These are phyloP conservation scores for Bilobella aurantiaca DNA, from an alignment of 1,140 invertebrate species.

Conservation along the genomic window DNA sequence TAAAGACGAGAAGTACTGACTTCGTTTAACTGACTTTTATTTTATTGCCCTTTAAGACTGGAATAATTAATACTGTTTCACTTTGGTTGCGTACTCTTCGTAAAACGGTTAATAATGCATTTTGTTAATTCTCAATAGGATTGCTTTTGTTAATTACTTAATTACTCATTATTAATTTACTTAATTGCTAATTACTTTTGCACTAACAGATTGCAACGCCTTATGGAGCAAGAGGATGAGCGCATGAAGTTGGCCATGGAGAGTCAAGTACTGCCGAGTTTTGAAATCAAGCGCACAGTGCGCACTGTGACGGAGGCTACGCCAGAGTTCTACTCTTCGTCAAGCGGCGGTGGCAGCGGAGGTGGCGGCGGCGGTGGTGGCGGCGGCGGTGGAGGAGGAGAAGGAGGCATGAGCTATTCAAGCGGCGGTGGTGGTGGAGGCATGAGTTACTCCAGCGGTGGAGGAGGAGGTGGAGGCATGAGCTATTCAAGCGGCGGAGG, in stretches of 20 bases:
- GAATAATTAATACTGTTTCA: no score
- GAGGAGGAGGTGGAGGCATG: not conserved
- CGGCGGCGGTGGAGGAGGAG: not conserved
- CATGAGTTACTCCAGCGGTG: not conserved
- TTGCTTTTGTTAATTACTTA: not conserved
- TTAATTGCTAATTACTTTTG: not conserved
- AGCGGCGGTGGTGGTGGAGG: slow-evolving; percentile 2
- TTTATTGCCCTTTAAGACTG: no score
- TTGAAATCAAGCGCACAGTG: slow-evolving; percentile 1
- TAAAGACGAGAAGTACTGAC: no score
- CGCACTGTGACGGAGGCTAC: not conserved
- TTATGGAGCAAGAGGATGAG: not conserved
- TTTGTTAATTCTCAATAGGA: not conserved
- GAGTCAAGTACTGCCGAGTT: not conserved
- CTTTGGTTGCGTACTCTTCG: no score
- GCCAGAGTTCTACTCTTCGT: not conserved
- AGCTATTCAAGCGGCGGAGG: not conserved
- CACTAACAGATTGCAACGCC: not conserved
- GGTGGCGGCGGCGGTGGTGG: not conserved
- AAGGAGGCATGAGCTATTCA: not conserved
- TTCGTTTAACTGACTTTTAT: no score
- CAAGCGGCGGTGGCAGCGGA: slow-evolving; percentile 1
- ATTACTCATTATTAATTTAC: not conserved
- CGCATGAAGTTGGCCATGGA: not conserved
- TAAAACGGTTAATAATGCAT: not conserved